phyloP scores from a whole-genome alignment of 2,113 vertebrate genomes.

The Rostratula benghalensis region DNA sequence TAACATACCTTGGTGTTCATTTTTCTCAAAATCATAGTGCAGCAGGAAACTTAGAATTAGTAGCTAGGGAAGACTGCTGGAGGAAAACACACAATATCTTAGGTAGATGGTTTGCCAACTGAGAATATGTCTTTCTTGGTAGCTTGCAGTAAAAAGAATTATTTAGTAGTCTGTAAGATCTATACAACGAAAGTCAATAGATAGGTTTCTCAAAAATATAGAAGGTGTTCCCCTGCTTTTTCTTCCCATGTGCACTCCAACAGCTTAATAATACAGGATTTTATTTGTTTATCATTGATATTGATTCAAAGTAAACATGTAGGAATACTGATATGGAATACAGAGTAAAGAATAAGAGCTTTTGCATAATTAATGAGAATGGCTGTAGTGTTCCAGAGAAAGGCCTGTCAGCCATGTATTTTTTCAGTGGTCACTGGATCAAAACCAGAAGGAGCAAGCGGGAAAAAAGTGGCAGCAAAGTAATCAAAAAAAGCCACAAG shows the following conservation, averaged over 20 bases:
- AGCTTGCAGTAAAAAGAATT: neutral
- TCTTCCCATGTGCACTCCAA: neutral
- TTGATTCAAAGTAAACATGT: neutral
- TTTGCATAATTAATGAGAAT: neutral
- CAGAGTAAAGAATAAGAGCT: neutral
- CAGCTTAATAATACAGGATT: neutral
- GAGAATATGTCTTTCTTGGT: neutral
- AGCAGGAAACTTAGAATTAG: neutral
- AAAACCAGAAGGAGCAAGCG: neutral
- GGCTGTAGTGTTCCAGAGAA: neutral
- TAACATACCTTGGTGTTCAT: rapidly evolving
- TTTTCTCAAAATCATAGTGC: neutral
- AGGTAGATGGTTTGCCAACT: neutral
- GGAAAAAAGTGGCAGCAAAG: neutral
- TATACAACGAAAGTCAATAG: neutral
- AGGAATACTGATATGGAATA: neutral
- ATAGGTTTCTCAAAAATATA: neutral
- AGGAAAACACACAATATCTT: neutral
- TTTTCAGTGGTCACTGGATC: neutral
- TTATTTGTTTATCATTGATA: neutral
- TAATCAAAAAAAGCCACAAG: neutral
- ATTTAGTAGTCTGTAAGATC: neutral
- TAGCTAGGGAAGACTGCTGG: neutral
- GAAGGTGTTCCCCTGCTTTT: neutral
- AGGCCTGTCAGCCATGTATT: neutral